Conservation (phyloP, 2,888 invertebrate species). For the Nematopogon swammerdamellus region DNA sequence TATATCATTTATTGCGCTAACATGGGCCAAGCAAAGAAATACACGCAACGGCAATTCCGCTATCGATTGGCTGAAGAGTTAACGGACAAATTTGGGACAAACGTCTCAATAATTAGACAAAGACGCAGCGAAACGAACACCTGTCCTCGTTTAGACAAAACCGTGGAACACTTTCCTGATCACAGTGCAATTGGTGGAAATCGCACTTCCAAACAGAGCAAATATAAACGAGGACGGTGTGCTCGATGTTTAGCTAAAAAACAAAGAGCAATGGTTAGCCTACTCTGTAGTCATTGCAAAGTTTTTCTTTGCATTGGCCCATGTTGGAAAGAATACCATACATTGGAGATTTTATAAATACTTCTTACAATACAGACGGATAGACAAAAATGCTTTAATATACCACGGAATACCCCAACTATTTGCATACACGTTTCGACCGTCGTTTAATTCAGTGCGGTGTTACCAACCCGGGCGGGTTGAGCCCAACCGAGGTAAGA, state of each 20-base stretch:
- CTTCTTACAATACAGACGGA: no score
- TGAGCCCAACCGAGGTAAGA: no score
- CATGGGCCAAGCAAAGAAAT: neutral
- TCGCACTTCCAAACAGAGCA: neutral
- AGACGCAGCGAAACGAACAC: neutral
- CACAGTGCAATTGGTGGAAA: neutral
- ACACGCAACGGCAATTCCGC: constrained; percentile 5
- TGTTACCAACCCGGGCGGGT: no score
- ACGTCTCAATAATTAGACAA: neutral
- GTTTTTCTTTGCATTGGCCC: neutral
- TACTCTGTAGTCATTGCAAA: neutral
- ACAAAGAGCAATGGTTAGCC: neutral
- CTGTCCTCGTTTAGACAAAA: neutral
- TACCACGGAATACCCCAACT: no score
- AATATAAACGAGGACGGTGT: neutral
- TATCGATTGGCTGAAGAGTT: constrained; percentile 4
- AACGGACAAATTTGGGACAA: neutral
- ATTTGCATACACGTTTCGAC: no score
- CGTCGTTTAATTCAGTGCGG: no score
- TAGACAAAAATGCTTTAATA: no score
- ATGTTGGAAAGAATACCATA: neutral
- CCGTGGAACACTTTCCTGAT: neutral
- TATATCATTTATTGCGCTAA: constrained; percentile 6
- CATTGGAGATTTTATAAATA: neutral
- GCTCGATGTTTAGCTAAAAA: neutral